Evolutionary conservation across 2,113 vertebrate genomes (phyloP), one percentile per base, ranked within the genome.

Genomic region (Dasypus novemcinctus): DNA sequence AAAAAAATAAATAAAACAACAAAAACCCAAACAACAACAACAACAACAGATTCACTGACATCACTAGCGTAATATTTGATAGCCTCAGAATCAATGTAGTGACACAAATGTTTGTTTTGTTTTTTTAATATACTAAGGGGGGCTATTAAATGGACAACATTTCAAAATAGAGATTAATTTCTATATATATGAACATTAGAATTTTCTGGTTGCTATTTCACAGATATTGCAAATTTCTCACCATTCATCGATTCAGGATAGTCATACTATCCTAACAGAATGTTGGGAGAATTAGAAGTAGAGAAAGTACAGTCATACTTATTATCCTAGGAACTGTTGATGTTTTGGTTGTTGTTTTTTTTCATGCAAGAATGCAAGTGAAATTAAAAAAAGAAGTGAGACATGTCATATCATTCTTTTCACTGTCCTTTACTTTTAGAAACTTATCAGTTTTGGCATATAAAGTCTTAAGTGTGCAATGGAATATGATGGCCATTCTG

Each of bases 81-180:
- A 88, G 46, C 15, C 85, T 90, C 79, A 71, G 43, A 94, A 94
- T 95, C 75, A 96, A 27, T 84, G 80, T 43, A 43, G 3, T 74
- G 71, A 36, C 91, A 21, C 12, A 95, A 95, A 90, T 79, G 36
- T 49, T 71, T n/a, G n/a, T n/a, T n/a, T n/a, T n/a, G 91, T 75
- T 96, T 75, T 87, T 94, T 97, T 61, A 92, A 79, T 88, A 74
- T 21, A 14, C 41, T 68, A 76, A 89, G 14, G 64, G 78, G 61
- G 90, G 31, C 5, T 80, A 52, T 81, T 59, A 84, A 54, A 12
- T 54, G 83, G 57, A 92, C 8, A 81, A n/a, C 49, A 75, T 41
- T 94, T 90, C 76, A 68, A 75, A 84, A 43, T 29, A 72, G 46
- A 95, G 95, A 76, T 74, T 74, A 71, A 81, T 75, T 59, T 71